These are phyloP conservation scores for Diplodus sargus DNA, from an alignment of 2,797 vertebrate species.

Conservation along the genomic window DNA sequence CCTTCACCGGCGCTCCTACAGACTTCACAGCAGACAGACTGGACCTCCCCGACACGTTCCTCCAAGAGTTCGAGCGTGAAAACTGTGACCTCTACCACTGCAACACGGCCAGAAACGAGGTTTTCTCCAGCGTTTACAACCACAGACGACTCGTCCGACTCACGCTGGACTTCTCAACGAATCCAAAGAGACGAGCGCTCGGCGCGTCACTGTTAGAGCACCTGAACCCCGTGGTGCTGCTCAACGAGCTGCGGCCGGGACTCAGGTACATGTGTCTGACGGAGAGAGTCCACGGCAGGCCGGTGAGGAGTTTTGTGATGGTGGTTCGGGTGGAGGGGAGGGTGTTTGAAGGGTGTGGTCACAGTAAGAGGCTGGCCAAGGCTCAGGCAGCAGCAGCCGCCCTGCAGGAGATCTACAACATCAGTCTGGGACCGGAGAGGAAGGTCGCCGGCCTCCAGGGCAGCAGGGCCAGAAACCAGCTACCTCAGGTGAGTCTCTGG, in stretches of 20 bases:
- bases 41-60: conserved; percentile 88
- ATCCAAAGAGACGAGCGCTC: conserved; percentile 66
- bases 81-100: conserved; percentile 72
- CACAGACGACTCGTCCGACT: conserved; percentile 82
- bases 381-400: conserved; percentile 90
- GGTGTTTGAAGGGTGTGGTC: conserved; percentile 94
- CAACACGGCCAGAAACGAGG: conserved; percentile 76
- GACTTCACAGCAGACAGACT: conserved; percentile 94
- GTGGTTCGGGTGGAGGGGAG: conserved; percentile 90
- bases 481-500: conserved; percentile 93
- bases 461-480: conserved; percentile 87
- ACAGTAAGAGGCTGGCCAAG: conserved; percentile 94
- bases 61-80: conserved; percentile 87
- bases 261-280: conserved; percentile 92
- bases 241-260: conserved; percentile 90
- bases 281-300: conserved; percentile 85
- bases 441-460: conserved; percentile 74
- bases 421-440: conserved; percentile 84
- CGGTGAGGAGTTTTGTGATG: conserved; percentile 91
- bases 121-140: conserved; percentile 82
- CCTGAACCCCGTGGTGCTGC: conserved; percentile 89
- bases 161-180: conserved; percentile 86
- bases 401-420: conserved; percentile 89
- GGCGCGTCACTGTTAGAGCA: conserved; percentile 43
- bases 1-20: conserved; percentile 76